Conservation (phyloP, 2,888 invertebrate species). For the Muscina levida region DNA sequence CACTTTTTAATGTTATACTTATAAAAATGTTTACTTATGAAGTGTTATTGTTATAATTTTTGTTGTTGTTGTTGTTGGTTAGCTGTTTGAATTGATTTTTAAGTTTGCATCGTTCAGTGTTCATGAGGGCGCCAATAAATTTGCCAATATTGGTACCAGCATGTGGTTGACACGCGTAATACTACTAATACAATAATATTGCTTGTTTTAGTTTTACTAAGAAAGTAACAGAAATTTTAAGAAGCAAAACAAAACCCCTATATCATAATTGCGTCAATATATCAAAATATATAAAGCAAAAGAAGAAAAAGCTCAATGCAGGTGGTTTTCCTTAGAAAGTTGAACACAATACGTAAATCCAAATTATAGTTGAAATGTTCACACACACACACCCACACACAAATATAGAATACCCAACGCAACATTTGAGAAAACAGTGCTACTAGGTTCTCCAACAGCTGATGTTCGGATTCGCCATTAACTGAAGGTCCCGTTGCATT, state of each 20-base stretch:
- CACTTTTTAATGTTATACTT: conserved; percentile 2
- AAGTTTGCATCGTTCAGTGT: too few relatives aligned
- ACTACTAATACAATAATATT: not conserved
- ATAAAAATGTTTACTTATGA: not conserved
- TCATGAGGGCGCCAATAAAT: conserved; percentile 35
- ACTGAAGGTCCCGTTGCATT: too few relatives aligned
- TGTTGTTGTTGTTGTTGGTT: not conserved
- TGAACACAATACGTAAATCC: conserved; percentile 20
- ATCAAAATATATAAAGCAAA: conserved; percentile 18
- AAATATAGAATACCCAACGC: not conserved
- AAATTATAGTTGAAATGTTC: not conserved
- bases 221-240: conserved; percentile 1
- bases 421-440: not conserved
- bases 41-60: too few relatives aligned
- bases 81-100: too few relatives aligned
- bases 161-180: conserved; percentile 48
- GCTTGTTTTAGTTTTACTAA: conserved; percentile 13
- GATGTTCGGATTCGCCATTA: too few relatives aligned
- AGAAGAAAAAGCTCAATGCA: conserved; percentile 23
- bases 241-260: conserved; percentile 30
- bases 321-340: conserved; percentile 22
- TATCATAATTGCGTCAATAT: conserved; percentile 50
- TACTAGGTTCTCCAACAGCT: not conserved
- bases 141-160: conserved; percentile 54
- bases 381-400: not conserved